Conservation (phyloP, 2,888 invertebrate species). For the Agrotis exclamationis region DNA sequence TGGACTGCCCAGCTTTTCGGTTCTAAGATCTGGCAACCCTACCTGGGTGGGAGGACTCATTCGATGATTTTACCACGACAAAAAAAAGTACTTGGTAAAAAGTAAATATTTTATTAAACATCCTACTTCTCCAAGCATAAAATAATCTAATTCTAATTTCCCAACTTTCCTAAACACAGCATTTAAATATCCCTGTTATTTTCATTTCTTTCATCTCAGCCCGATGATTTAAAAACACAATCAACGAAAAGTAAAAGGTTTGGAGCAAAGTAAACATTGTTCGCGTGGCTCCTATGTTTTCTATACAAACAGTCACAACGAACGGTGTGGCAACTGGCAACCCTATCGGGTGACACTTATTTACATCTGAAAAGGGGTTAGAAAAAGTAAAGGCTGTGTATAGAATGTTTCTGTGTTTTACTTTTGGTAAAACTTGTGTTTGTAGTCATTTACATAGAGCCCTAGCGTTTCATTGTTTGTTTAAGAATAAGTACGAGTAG, state of each 20-base stretch:
- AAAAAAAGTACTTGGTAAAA: no score
- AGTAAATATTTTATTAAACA: no score
- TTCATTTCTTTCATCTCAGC: conserved; percentile 63
- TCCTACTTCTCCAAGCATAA: conserved; percentile 3
- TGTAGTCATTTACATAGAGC: no score
- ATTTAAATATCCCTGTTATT: conserved; percentile 55
- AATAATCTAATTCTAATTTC: conserved; percentile 24
- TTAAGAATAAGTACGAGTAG: no score
- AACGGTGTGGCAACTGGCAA: conserved; percentile 57
- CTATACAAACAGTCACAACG: conserved; percentile 66
- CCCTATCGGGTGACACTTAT: conserved; percentile 73
- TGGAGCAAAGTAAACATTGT: conserved; percentile 65
- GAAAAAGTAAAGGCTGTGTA: conserved; percentile 66
- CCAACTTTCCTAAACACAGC: conserved; percentile 12
- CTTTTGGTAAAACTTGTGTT: conserved; percentile 7
- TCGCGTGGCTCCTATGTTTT: conserved; percentile 67
- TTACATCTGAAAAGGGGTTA: conserved; percentile 79
- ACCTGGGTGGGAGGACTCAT: no score
- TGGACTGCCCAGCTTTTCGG: no score
- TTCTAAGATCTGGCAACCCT: no score
- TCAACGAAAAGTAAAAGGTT: conserved; percentile 77
- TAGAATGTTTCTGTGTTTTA: conserved; percentile 30
- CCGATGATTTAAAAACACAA: conserved; percentile 80
- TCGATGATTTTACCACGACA: no score
- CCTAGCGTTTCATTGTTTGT: no score